Base-by-base conservation (phyloP, 2,888 invertebrate genomes). In the Tyria jacobaeae region DNA sequence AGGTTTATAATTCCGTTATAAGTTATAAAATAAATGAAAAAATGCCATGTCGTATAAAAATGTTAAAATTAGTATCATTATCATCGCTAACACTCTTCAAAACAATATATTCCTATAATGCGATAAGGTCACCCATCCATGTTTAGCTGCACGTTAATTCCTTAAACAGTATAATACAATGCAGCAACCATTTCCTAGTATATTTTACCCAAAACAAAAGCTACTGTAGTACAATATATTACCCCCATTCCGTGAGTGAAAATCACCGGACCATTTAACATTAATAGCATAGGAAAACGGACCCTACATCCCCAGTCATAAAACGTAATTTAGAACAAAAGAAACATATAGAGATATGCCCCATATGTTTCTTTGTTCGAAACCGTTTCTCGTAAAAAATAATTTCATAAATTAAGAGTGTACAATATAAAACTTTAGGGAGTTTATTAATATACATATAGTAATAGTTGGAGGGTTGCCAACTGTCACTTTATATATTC, bases 241-340 rank as follows among this genome's bases (percentile, higher is more conserved):
- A 73, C 60, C 51, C 52, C 52, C 61, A 68, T 68, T 63, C 24
- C 25, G 52, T 44, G 31, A 35, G 57, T 57, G 53, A 62, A 72
- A 73, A 62, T 75, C 62, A 66, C 60, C 35, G 44, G 54, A 25
- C 62, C 64, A 66, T 73, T 68, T 62, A 65, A 74, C 59, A 60
- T 39, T 24, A 53, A 69, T 58, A 52, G 49, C 41, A 62, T 59
- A 63, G 53, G 25, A 66, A 75, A 73, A 69, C 55, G 48, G n/a
- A 61, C 60, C 66, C 10, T 67, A 61, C 62, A 27, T 51, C 60
- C 44, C 48, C 21, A 6, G 12, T 17, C 10, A 41, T 73, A 61
- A 57, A 74, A 70, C 21, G 9, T 44, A 57, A 66, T 65, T 72
- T 59, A 48, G 34, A 41, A 64, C 54, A 64, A 52, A 49, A 21